Evolutionary conservation across 1,140 invertebrate species (phyloP), one percentile per base, ranked within the genome.

Genomic region (Pseudobourletiella spinata): DNA sequence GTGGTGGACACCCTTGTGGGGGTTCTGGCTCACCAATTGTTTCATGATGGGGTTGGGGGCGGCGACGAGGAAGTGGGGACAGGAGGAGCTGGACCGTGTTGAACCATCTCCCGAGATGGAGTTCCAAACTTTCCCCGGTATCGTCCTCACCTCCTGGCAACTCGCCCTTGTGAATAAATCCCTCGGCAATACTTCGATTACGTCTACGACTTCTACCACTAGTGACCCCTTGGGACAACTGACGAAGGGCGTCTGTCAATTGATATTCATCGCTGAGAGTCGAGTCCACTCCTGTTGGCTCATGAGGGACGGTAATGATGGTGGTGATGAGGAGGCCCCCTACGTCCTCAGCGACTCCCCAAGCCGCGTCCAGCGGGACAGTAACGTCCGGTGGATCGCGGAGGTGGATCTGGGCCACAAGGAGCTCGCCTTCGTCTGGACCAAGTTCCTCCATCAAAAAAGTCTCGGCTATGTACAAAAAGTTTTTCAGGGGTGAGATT

Each of bases 251-350:
- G 29, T 56, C 16, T 56, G 54, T 56, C 29, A 32, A 16, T 4
- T 56, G 4, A 32, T 56, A 22, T 26, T 56, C 11, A 16, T 39
- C 16, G 54, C 54, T 3, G 54, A 56, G 25, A 39, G 18, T 18
- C 54, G 54, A 35, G 29, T 56, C 4, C 29, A 56, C 3, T n/a
- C 54, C 25, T 56, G 54, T 24, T 52, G 50, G 50, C 22, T 52
- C 8, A 52, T 26, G 24, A 52, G n/a, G n/a, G n/a, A 52, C 24
- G 50, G 29, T 22, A 4, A 52, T 3, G 11, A 6, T n/a, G 11
- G 22, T 3, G 16, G 28, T 3, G 24, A 14, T 4, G 11, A 14
- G 3, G 50, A 26, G 4, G 50, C 24, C 43, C 24, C 18, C n/a
- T 6, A 20, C 24, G 43, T 46, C 43, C 43, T 20, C n/a, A 6